These are phyloP conservation scores for Psephotus haematonotus DNA, from an alignment of 2,113 vertebrate species.

Conservation along the genomic window DNA sequence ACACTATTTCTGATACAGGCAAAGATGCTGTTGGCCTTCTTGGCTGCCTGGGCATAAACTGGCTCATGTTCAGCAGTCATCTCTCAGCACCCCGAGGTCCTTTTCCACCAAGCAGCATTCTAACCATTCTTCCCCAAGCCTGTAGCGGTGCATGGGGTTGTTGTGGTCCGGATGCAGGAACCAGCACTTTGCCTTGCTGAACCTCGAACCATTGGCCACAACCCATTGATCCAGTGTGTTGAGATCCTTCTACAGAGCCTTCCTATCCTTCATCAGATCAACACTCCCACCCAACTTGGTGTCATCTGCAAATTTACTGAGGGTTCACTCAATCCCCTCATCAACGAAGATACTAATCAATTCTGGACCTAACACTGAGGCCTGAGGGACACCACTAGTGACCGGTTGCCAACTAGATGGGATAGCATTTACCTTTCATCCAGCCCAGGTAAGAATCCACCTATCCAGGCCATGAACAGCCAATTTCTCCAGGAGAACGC, in stretches of 20 bases:
- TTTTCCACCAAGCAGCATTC: neutral
- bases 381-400: neutral
- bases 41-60: fast-evolving
- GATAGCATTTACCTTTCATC: neutral
- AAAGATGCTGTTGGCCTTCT: neutral
- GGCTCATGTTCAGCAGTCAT: fast-evolving
- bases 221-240: neutral
- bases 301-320: neutral
- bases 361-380: neutral
- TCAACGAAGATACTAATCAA: neutral
- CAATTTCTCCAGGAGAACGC: neutral
- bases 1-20: neutral
- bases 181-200: neutral
- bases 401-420: neutral
- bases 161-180: neutral
- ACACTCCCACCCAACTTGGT: neutral
- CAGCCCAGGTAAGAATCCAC: neutral
- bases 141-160: neutral
- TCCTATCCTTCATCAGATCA: neutral
- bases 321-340: neutral
- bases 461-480: neutral
- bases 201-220: neutral
- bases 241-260: neutral
- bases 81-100: neutral
- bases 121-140: neutral